These are phyloP conservation scores for Phyllostomus discolor DNA, from an alignment of 2,113 vertebrate species.

Conservation along the genomic window DNA sequence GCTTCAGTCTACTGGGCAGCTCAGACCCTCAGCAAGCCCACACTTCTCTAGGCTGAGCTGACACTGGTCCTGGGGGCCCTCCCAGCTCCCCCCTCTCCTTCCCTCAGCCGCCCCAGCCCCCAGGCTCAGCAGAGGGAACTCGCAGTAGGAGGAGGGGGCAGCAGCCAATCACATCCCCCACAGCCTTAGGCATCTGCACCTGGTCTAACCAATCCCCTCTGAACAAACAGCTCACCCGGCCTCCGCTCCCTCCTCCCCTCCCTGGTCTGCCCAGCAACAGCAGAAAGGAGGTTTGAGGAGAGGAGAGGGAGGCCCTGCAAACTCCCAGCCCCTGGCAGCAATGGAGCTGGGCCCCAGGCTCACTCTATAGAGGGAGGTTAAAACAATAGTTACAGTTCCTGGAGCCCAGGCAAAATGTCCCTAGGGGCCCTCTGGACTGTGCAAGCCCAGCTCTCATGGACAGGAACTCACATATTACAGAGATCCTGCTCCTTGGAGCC, in stretches of 20 bases:
- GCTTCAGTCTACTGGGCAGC: not conserved
- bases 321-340: slow-evolving; percentile 58
- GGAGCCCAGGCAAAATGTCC: slow-evolving; percentile 55
- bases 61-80: not conserved
- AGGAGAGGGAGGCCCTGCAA: slow-evolving; percentile 51
- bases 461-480: slow-evolving; percentile 42
- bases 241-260: slow-evolving; percentile 39
- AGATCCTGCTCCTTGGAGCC: slow-evolving; percentile 44
- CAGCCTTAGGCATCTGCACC: slow-evolving; percentile 51
- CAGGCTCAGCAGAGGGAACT: slow-evolving; percentile 18
- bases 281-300: slow-evolving; percentile 34
- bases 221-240: slow-evolving; percentile 16
- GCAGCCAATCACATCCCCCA: slow-evolving; percentile 47
- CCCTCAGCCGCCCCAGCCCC: not conserved
- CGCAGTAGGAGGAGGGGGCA: not conserved
- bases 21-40: not conserved
- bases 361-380: slow-evolving; percentile 51
- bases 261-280: slow-evolving; percentile 66
- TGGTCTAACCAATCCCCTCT: slow-evolving; percentile 53
- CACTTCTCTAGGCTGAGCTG: not conserved
- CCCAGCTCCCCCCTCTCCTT: not conserved
- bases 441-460: slow-evolving; percentile 41
- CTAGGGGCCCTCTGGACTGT: slow-evolving; percentile 22
- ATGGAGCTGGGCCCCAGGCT: slow-evolving; percentile 44
- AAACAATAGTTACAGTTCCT: slow-evolving; percentile 63